Percentiles rank a stretch among this genome's conserved stretches.
Conservation (phyloP, 2,797 vertebrate species). For the Fistularia commersonii region DNA sequence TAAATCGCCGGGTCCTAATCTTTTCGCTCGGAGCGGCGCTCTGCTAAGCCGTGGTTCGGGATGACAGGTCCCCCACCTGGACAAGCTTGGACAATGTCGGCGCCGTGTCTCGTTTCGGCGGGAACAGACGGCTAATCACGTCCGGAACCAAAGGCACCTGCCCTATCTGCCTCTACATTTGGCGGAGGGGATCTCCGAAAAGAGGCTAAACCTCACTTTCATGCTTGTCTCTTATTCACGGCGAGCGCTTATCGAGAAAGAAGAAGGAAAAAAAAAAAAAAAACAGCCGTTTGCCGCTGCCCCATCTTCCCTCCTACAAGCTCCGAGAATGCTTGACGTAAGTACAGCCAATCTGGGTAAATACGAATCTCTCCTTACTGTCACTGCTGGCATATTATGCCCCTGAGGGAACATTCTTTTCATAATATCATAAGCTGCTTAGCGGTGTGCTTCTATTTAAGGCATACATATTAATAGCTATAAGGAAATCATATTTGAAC, state of each 20-base stretch:
- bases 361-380: constrained; percentile 85
- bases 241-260: constrained; percentile 84
- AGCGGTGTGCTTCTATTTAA: constrained; percentile 89
- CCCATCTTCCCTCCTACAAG: constrained; percentile 84
- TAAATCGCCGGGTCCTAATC: constrained; percentile 79
- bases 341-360: constrained; percentile 88
- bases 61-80: constrained; percentile 87
- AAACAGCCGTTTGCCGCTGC: constrained; percentile 83
- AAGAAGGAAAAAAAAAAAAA: too few relatives aligned
- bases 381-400: constrained; percentile 87
- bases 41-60: constrained; percentile 80
- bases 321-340: constrained; percentile 84
- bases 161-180: constrained; percentile 83
- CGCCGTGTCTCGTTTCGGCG: constrained; percentile 78
- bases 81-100: constrained; percentile 86
- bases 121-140: constrained; percentile 82
- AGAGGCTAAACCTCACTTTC: constrained; percentile 86
- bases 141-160: constrained; percentile 84
- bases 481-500: constrained; percentile 87
- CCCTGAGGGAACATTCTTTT: constrained; percentile 89
- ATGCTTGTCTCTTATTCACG: constrained; percentile 87
- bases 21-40: constrained; percentile 73
- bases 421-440: constrained; percentile 90
- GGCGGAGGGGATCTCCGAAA: constrained; percentile 77
- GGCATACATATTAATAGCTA: constrained; percentile 90